phyloP scores from a whole-genome alignment of 2,113 vertebrate species.

The Fukomys damarensis region DNA sequence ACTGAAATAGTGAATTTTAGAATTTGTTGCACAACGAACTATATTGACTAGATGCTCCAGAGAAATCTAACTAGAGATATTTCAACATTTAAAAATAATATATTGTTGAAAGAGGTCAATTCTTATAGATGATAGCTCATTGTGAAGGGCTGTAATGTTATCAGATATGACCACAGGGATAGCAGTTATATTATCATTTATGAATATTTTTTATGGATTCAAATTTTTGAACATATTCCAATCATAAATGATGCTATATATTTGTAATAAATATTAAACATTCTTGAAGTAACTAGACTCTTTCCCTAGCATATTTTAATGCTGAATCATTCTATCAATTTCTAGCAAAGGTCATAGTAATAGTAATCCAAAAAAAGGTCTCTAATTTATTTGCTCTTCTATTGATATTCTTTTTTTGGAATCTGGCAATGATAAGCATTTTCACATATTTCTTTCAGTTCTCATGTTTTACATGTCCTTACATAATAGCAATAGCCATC shows the following conservation, averaged over 20 bases:
- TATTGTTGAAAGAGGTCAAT: background rate
- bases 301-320: background rate
- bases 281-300: background rate
- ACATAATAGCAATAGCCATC: background rate
- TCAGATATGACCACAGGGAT: background rate
- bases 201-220: background rate
- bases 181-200: background rate
- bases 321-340: background rate
- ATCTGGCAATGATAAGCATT: background rate
- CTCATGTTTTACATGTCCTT: background rate
- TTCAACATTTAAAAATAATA: background rate
- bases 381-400: background rate
- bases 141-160: background rate
- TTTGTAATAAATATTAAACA: conserved; percentile 14
- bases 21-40: background rate
- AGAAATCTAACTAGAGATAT: background rate
- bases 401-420: background rate
- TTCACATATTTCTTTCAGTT: background rate
- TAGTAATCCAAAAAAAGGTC: background rate
- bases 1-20: background rate
- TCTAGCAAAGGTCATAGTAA: background rate
- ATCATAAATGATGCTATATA: background rate
- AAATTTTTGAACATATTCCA: background rate
- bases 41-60: background rate
- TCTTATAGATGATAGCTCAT: background rate